Base-by-base conservation (phyloP, 2,888 invertebrate genomes). In the Synergus gifuensis region DNA sequence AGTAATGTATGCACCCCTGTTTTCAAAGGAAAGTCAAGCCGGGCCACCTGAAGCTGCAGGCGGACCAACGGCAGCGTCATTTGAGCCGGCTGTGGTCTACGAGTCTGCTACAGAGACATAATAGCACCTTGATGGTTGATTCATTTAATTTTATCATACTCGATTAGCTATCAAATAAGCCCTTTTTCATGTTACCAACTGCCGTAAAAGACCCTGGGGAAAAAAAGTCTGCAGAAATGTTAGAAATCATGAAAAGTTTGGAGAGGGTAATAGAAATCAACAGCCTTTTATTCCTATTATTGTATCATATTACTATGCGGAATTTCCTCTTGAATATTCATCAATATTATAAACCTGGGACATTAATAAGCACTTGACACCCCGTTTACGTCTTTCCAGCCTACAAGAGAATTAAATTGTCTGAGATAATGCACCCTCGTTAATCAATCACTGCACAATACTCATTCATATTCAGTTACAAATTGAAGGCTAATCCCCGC, bases 1-100 rank as follows among this genome's bases (percentile, higher is more conserved):
- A 89, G 86, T 92, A 91, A 92, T 91, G 91, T 92, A 92, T 92
- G 92, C 92, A 92, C 92, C 92, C 92, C 88, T 88, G 88, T 82
- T 77, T 83, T 87, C 86, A 86, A 87, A 88, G 87, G 86, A 86
- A 86, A 87, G 86, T 88, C 87, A 87, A 83, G 83, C 84, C 85
- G 87, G 88, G 89, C 90, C 91, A 92, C 91, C 92, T 91, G 91
- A 92, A 90, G 90, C 91, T 90, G 90, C 90, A 90, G 90, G 87
- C 90, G 85, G 85, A 85, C 85, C 85, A 82, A 73, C 86, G 88
- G 88, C 88, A 88, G 83, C 86, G 88, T 88, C 88, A 88, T 87
- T 90, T 87, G 86, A 85, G 88, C 90, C 90, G 91, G 90, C 91
- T 90, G 91, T 86, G 85, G 81, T 82, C 64, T 85, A 86, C 86